These are phyloP conservation scores for Phengaris arion DNA, from an alignment of 2,888 invertebrate species.

Conservation along the genomic window DNA sequence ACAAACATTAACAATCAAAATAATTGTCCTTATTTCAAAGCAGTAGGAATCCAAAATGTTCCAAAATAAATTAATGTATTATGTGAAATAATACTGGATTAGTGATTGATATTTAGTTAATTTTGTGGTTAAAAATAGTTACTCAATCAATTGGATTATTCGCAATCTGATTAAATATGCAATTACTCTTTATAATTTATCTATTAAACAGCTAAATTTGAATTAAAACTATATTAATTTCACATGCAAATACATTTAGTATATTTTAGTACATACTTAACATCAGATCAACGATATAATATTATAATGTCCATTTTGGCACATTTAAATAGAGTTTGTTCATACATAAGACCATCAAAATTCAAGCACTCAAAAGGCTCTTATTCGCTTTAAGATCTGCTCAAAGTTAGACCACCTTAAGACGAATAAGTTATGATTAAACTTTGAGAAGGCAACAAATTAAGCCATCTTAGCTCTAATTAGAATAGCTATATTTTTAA, in stretches of 20 bases:
- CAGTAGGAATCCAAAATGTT: conserved; percentile 39
- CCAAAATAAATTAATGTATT: neutral
- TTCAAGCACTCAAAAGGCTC: too few relatives aligned
- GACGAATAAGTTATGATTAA: too few relatives aligned
- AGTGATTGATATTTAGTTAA: neutral
- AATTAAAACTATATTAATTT: neutral
- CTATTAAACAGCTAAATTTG: neutral
- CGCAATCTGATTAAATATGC: neutral
- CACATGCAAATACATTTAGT: neutral
- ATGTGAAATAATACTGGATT: neutral
- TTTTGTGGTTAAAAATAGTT: neutral
- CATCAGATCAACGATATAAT: neutral
- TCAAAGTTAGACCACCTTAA: too few relatives aligned
- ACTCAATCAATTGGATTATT: neutral
- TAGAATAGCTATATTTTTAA: too few relatives aligned
- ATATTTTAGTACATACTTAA: neutral
- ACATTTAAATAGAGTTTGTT: too few relatives aligned
- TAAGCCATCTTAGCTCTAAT: too few relatives aligned
- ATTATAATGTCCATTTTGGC: too few relatives aligned
- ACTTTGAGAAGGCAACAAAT: too few relatives aligned
- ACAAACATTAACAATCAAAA: too few relatives aligned
- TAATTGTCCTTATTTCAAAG: conserved; percentile 11
- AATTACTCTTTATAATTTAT: neutral
- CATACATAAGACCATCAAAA: too few relatives aligned
- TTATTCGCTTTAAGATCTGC: too few relatives aligned